Base-by-base conservation (phyloP, 2,797 vertebrate species). In the Eulemur rubriventer region DNA sequence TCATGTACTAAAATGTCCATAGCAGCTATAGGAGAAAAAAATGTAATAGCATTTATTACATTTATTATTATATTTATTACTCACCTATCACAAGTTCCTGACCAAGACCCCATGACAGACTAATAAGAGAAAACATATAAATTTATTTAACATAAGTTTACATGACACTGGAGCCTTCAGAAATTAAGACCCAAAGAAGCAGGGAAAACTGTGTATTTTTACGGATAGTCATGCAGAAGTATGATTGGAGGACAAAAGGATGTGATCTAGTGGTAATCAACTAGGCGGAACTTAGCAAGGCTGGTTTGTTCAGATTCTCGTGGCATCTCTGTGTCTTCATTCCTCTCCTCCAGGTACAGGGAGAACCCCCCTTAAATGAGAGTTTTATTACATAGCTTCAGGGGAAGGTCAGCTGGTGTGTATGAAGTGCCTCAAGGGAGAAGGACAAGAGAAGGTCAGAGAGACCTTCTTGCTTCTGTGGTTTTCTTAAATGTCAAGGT, bases 301-400 rank as follows among this genome's bases (percentile, higher is more conserved):
- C 46, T 17, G 46, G 13, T 70, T n/a, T 30, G 26, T 46, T 87
- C 52, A n/a, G 41, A 65, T n/a, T 70, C 26, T 55, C 41, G 48
- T 84, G 35, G 50, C 30, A 41, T 69, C 18, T 76, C 50, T 14
- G 20, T 50, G 30, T 24, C 50, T 69, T 70, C 24, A 22, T 78
- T 16, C 48, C 11, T 61, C 17, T 43, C 28, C 6, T 26, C 12
- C 0, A 4, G 8, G 2, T 6, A 22, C 8, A 17, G 11, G 48
- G 18, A 38, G 7, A 28, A 75, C 2, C 13, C 20, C 5, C 10
- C 55, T 80, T 50, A 43, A 65, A n/a, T 24, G 48, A 48, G 17
- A n/a, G 20, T 28, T 22, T 13, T 7, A 63, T 55, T 33, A 28
- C 30, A 38, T 43, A 10, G 52, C 38, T 12, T 46, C 30, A 65